Evolutionary conservation across 2,888 invertebrate genomes (phyloP).

Genomic region (Pollenia labialis): DNA sequence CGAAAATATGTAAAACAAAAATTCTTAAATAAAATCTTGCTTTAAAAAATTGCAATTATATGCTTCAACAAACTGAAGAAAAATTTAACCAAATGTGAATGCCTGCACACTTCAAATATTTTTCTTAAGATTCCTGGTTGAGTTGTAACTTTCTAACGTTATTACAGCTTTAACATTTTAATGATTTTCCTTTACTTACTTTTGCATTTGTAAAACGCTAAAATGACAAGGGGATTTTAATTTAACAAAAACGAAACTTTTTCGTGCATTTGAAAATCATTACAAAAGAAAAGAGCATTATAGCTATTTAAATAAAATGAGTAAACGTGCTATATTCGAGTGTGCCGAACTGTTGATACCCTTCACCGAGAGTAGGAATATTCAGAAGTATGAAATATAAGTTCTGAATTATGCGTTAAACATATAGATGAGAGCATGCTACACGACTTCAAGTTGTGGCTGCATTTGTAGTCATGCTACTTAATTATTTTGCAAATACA

Average conservation of each 20-base stretch:
- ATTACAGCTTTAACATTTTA: background rate
- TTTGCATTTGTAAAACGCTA: background rate
- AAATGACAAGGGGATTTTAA: slow-evolving; percentile 6
- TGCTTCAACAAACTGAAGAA: slow-evolving; percentile 72
- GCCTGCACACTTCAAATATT: slow-evolving; percentile 4
- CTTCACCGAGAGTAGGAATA: no score
- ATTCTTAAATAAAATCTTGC: slow-evolving; percentile 19
- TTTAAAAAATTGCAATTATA: slow-evolving; percentile 74
- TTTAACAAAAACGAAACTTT: no score
- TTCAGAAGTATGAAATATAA: no score
- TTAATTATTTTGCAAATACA: no score
- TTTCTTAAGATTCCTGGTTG: background rate
- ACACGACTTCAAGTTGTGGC: no score
- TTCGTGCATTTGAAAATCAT: no score
- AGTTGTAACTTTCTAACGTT: background rate
- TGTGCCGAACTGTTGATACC: no score
- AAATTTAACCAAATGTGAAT: slow-evolving; percentile 44
- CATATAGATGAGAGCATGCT: no score
- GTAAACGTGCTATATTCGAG: no score
- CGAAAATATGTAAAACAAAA: background rate
- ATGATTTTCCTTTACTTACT: background rate
- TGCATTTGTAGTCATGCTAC: no score
- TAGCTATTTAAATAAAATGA: no score
- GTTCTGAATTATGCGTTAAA: no score
- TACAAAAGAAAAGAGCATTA: background rate